Evolutionary conservation across 2,888 invertebrate species (phyloP), one percentile per base, ranked within the genome.

Genomic region (Thecocarcelia acutangulata): DNA sequence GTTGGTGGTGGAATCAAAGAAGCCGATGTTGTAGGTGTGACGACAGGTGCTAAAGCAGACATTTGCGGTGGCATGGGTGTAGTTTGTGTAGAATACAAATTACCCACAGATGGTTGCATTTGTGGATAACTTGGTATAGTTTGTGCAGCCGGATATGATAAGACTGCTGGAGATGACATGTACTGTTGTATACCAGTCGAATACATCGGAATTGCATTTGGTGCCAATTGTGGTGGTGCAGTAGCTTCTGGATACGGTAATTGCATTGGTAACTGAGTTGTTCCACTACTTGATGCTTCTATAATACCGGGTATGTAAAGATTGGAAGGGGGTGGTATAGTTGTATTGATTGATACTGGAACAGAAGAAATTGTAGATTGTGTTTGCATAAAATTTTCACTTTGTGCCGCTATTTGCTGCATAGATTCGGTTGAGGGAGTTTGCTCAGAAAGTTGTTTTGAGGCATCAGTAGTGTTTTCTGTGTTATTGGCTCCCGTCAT

Each of bases 91-190:
- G 89, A 85, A 80, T 87, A 89, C n/a, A 87, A 80, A 6, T 87
- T 88, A 12, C 86, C 87, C 87, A 88, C 86, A 1, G 89, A 85
- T 52, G 89, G 86, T 66, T 90, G 90, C 37, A 90, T 89, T 84
- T 90, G 90, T n/a, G 90, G 90, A 85, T 90, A 90, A 37, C 90
- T 89, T 15, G 89, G 87, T 77, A 90, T 89, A 9, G 90, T 91
- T 78, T 90, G 90, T 5, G 88, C 86, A 24, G 88, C 84, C 21
- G 88, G 87, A 84, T 89, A 89, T 24, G 88, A 88, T n/a, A 88
- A 83, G 4, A 86, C 72, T 19, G 87, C 83, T 46, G 89, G 86
- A 69, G 89, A 86, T n/a, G 87, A 87, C 88, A 89, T 89, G 40
- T 89, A 89, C 11, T 87, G 85, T 58, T 86, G 80, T 8, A 84